Evolutionary conservation across 2,797 vertebrate species (phyloP), one percentile per base, ranked within the genome.

Genomic region (Tarsius wallacei): DNA sequence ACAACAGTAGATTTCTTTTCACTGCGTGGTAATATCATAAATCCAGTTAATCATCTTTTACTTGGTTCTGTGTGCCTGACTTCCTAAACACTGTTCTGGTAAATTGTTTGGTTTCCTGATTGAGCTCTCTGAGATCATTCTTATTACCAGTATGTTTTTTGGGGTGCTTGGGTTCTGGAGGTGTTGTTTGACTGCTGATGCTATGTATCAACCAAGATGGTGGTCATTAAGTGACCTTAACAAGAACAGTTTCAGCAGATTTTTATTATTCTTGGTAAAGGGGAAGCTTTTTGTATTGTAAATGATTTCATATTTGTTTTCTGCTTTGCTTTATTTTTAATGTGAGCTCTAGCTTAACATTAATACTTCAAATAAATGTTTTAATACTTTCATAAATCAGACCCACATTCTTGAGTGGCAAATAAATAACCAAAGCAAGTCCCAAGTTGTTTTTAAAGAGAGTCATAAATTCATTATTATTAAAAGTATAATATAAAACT

Each of bases 51-150:
- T 64, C 14, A 12, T 82, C 42, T 91, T 94, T 94, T 53, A 90
- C 36, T 90, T 95, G 57, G 7, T 64, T 36, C 19, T 87, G 19
- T 71, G 49, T 73, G 22, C 36, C n/a, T 77, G 57, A 53, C 14
- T 87, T 94, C n/a, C 49, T 87, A 47, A 73, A 83, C 24, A 85
- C 12, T 59, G 33, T 73, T 90, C 59, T 63, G 28, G 21, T 64
- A 93, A 73, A 76, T 87, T n/a, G 90, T 90, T 92, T 77, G 33
- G 14, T 47, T 94, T 96, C 84, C 74, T 90, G 66, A 73, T 91
- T 88, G 47, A 77, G 36, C 33, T 78, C 83, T 83, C 42, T 93
- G 49, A 90, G 49, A 36, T 36, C 15, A 36, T 94, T 96, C 53
- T 90, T 93, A 63, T 86, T 86, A 55, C 42, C 26, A 57, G 0